Evolutionary conservation across 2,888 invertebrate genomes (phyloP), one percentile per base, ranked within the genome.

Genomic region (Cephus nigrinus): DNA sequence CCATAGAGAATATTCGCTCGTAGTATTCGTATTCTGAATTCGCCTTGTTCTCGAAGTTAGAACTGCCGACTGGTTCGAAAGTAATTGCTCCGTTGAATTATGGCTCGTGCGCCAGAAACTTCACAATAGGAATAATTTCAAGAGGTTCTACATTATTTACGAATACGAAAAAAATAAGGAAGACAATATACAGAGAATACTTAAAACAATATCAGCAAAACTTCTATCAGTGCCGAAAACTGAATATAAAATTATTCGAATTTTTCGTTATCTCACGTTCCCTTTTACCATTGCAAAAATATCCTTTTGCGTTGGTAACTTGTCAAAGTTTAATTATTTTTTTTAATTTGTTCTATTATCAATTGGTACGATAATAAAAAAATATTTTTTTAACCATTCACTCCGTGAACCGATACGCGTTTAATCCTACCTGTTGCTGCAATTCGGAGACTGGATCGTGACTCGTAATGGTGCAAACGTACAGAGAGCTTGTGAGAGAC

Each of bases 341-440:
- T 23, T 55, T 1, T 1, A 55, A 55, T 55, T 15, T 9, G 5
- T 9, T 3, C 23, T 55, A 23, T 23, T 55, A 23, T 55, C 55
- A 55, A 55, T 4, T 9, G 2, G 55, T 23, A 55, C 23, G 9
- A 23, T 23, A 23, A 55, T 55, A 23, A 55, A 23, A 55, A 55
- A 55, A 55, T 0, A 23, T 23, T 23, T 55, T 40, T 55, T 55
- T 23, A 55, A 15, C 23, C 2, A 9, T 55, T 55, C 9, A 55
- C 55, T 55, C 23, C 55, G 1, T 55, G 0, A 23, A 55, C 55
- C 15, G 55, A 5, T 55, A 55, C 55, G 23, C 55, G 55, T 1
- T 55, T 55, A 31, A 32, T 76, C 84, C 82, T 84, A 84, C 84
- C 84, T 84, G 84, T 84, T 84, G 84, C 84, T 85, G 82, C 71